These are phyloP conservation scores for Chalcosyrphus nemorum DNA, from an alignment of 2,888 invertebrate genomes.

Conservation along the genomic window DNA sequence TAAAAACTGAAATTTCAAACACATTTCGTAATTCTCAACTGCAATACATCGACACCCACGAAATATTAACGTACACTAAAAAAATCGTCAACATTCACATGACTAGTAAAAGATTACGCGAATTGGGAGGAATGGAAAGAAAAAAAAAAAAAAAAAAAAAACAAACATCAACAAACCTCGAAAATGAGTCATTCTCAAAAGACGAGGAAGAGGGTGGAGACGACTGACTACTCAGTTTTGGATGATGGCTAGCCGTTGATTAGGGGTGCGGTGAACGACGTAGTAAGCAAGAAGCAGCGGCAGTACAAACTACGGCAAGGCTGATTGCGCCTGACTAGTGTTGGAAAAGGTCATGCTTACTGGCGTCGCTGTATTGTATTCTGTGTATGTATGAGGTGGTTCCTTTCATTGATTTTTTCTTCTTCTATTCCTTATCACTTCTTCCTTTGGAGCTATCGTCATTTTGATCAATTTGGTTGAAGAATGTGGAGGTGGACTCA, in stretches of 20 bases:
- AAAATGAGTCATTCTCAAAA: conserved; percentile 46
- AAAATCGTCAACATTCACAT: conserved; percentile 65
- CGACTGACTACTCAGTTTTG: not conserved
- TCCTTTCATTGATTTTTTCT: conserved; percentile 66
- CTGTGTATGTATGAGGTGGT: conserved; percentile 11
- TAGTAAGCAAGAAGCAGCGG: conserved; percentile 48
- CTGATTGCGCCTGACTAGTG: conserved; percentile 67
- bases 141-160: conserved; percentile 24
- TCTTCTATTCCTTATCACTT: conserved; percentile 1
- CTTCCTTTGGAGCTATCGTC: conserved; percentile 29
- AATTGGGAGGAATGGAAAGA: conserved; percentile 37
- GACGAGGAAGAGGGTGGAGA: not conserved
- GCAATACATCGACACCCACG: conserved; percentile 54
- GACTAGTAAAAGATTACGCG: conserved; percentile 45
- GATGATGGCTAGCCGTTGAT: conserved; percentile 19
- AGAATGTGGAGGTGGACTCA: conserved; percentile 35
- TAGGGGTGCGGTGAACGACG: conserved; percentile 21
- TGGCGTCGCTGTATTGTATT: not conserved
- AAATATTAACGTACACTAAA: conserved; percentile 6
- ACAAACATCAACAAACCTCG: conserved; percentile 37
- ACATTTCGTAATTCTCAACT: conserved; percentile 41
- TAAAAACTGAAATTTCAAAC: conserved; percentile 27
- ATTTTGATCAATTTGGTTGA: conserved; percentile 50
- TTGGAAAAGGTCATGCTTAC: conserved; percentile 70
- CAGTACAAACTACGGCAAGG: conserved; percentile 34